These are phyloP conservation scores for Sesamia nonagrioides DNA, from an alignment of 1,140 invertebrate species.

Conservation along the genomic window DNA sequence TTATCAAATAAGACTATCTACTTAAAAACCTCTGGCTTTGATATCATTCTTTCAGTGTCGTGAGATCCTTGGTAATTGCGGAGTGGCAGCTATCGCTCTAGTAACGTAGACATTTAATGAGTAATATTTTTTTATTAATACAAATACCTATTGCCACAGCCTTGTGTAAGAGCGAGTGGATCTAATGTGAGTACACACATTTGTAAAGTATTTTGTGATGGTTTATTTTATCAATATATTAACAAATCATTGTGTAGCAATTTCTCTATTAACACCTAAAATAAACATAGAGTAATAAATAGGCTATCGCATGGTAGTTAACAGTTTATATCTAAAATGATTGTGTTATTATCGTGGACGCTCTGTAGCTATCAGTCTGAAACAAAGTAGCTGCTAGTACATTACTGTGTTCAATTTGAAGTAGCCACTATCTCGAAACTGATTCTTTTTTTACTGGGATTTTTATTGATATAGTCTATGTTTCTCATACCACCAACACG, in stretches of 20 bases:
- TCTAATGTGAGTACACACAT: slow-evolving; percentile 36
- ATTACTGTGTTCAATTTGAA: background rate
- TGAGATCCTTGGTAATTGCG: slow-evolving; percentile 61
- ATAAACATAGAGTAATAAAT: slow-evolving; percentile 43
- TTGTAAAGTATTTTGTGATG: slow-evolving; percentile 15
- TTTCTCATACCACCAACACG: background rate
- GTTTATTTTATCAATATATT: slow-evolving; percentile 35
- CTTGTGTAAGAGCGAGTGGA: slow-evolving; percentile 1
- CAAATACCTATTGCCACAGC: background rate
- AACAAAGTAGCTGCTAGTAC: slow-evolving; percentile 3
- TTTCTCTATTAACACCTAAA: slow-evolving; percentile 30
- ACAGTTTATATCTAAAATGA: slow-evolving; percentile 31
- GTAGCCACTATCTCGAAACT: background rate
- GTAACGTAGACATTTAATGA: slow-evolving; percentile 41
- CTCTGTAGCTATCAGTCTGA: background rate
- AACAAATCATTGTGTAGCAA: slow-evolving; percentile 40
- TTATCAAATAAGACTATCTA: slow-evolving; percentile 85
- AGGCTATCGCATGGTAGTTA: slow-evolving; percentile 27
- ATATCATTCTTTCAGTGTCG: slow-evolving; percentile 77
- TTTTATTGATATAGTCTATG: background rate
- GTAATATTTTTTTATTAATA: slow-evolving; percentile 29
- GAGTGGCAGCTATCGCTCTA: slow-evolving; percentile 50
- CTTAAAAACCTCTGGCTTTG: slow-evolving; percentile 77
- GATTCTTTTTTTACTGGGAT: background rate
- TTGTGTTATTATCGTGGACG: slow-evolving; percentile 36